Percentiles rank a stretch among this genome's conserved stretches.
phyloP scores from a whole-genome alignment of 2,888 invertebrate species.

The Orthonychiurus folsomi region DNA sequence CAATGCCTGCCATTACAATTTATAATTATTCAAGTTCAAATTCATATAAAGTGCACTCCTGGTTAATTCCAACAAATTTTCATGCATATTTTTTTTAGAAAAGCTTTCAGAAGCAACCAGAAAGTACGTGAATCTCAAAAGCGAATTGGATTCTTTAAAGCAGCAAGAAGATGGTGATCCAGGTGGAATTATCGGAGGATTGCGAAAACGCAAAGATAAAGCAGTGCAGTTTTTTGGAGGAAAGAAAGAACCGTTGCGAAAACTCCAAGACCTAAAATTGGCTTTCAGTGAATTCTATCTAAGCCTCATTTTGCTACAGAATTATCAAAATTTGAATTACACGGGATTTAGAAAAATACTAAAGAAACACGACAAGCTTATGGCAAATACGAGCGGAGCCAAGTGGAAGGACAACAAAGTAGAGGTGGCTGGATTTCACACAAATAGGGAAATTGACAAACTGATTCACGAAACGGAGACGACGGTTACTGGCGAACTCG shows the following conservation, averaged over 20 bases:
- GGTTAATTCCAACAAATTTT: constrained; percentile 6
- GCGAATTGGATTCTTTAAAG: constrained; percentile 61
- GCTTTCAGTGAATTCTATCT: constrained; percentile 99
- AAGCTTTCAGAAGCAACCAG: constrained; percentile 95
- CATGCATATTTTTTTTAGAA: constrained; percentile 50
- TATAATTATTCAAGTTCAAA: too few species aligned
- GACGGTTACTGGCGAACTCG: constrained; percentile 72
- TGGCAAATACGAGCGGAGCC: constrained; percentile 73
- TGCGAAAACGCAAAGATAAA: constrained; percentile 36
- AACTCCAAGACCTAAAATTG: constrained; percentile 85
- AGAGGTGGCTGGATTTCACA: constrained; percentile 87
- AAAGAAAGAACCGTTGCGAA: constrained; percentile 58
- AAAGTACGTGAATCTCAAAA: constrained; percentile 81
- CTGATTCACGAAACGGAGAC: constrained; percentile 90
- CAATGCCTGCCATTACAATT: too few species aligned
- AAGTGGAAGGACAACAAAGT: constrained; percentile 89
- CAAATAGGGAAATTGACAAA: constrained; percentile 92
- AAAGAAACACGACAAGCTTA: constrained; percentile 96
- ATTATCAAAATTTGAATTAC: constrained; percentile 96
- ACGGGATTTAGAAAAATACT: constrained; percentile 94
- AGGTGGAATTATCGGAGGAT: constrained; percentile 41
- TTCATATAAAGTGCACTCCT: too few species aligned
- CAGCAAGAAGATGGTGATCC: constrained; percentile 39
- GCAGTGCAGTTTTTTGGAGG: constrained; percentile 43
- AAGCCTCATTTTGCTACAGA: constrained; percentile 89